Conservation (phyloP, 2,888 invertebrate genomes). For the Nephrocerus scutellatus region DNA sequence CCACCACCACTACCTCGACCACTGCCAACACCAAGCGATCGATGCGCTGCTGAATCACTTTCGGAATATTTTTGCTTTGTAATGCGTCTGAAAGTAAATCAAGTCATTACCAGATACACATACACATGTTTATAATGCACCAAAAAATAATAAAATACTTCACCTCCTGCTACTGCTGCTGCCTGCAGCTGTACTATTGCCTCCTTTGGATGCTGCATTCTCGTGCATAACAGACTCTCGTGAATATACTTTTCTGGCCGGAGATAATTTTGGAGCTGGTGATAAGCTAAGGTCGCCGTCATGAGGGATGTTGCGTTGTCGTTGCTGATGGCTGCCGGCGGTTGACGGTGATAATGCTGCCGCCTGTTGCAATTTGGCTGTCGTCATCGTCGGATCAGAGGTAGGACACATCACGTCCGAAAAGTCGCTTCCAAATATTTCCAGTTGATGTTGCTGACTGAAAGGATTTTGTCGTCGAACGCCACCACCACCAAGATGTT, state of each 20-base stretch:
- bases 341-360: no score
- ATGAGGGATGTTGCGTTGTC: no score
- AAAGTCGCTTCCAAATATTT: no score
- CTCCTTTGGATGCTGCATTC: slow-evolving; percentile 62
- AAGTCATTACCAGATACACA: no score
- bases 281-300: no score
- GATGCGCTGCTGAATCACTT: slow-evolving; percentile 15
- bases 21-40: slow-evolving; percentile 11
- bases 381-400: slow-evolving; percentile 1
- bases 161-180: background rate
- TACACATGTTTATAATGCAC: no score
- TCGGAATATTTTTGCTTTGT: slow-evolving; percentile 21
- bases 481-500: slow-evolving; percentile 8
- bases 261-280: slow-evolving; percentile 11
- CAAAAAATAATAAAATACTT: no score
- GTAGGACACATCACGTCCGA: no score
- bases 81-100: slow-evolving; percentile 9
- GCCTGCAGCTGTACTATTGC: slow-evolving; percentile 29
- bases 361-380: slow-evolving; percentile 7
- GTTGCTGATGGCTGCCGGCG: no score
- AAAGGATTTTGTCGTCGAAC: background rate
- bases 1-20: slow-evolving; percentile 1
- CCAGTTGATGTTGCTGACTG: no score
- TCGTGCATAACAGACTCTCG: slow-evolving; percentile 70
- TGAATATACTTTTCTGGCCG: slow-evolving; percentile 52